Conservation (phyloP, 1,140 invertebrate genomes). For the Brevipalpus yothersi region DNA sequence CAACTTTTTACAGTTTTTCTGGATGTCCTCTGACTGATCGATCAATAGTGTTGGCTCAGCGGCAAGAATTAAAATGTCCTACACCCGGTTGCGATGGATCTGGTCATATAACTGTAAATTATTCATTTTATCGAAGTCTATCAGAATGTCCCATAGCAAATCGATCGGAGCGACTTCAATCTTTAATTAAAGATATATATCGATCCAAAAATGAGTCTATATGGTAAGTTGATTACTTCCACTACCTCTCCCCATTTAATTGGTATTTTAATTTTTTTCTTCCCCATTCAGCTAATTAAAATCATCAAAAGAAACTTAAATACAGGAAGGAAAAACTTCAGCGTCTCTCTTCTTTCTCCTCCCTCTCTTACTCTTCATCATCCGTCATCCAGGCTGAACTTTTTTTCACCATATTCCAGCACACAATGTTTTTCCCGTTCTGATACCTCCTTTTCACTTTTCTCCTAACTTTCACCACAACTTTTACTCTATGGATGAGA, state of each 20-base stretch:
- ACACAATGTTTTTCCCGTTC: too few relatives aligned
- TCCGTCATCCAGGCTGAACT: too few relatives aligned
- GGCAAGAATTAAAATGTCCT: constrained; percentile 55
- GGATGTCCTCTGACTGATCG: constrained; percentile 59
- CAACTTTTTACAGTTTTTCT: constrained; percentile 31
- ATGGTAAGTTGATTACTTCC: constrained; percentile 27
- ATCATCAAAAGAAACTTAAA: neutral
- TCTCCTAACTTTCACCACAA: too few relatives aligned
- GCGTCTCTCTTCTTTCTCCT: too few relatives aligned
- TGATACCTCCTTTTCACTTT: too few relatives aligned
- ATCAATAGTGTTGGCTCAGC: constrained; percentile 42
- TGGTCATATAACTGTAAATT: constrained; percentile 15
- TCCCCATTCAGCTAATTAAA: neutral
- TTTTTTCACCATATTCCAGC: too few relatives aligned
- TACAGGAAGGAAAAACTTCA: too few relatives aligned
- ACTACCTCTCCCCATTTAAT: too few relatives aligned
- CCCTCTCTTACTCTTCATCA: too few relatives aligned
- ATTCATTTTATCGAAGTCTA: constrained; percentile 14
- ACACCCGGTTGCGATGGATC: constrained; percentile 42
- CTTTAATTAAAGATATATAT: constrained; percentile 22
- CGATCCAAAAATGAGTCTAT: constrained; percentile 69
- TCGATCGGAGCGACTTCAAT: neutral
- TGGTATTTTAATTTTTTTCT: too few relatives aligned
- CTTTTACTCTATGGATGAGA: too few relatives aligned
- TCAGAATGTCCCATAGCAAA: constrained; percentile 13